Evolutionary conservation across 2,113 vertebrate species (phyloP).

Genomic region (Ochotona princeps): DNA sequence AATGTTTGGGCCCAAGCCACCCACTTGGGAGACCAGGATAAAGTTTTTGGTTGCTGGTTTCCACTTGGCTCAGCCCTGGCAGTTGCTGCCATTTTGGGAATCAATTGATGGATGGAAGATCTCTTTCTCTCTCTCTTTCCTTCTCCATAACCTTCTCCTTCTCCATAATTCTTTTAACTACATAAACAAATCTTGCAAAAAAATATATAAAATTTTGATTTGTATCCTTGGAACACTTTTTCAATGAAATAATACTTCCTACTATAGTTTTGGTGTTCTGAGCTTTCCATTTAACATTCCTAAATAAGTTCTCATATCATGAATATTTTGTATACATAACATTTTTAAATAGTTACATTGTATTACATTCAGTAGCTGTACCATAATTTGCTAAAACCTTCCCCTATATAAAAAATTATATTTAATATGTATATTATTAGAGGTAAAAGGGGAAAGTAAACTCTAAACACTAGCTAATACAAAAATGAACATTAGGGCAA

Average conservation of each 20-base stretch:
- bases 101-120: too few relatives aligned
- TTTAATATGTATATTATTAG: conserved; percentile 10
- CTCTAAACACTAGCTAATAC: conserved; percentile 22
- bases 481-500: neutral
- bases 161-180: too few relatives aligned
- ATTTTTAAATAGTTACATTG: conserved; percentile 20
- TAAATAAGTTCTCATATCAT: conserved; percentile 34
- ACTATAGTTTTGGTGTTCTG: neutral
- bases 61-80: too few relatives aligned
- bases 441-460: conserved; percentile 13
- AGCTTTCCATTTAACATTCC: conserved; percentile 41
- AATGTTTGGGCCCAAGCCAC: too few relatives aligned
- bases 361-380: neutral
- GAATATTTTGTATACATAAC: neutral
- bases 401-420: neutral
- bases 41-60: too few relatives aligned
- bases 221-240: neutral
- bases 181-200: too few relatives aligned
- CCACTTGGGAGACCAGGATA: too few relatives aligned
- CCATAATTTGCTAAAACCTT: conserved; percentile 32
- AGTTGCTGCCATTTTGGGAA: too few relatives aligned
- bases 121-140: too few relatives aligned
- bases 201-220: neutral
- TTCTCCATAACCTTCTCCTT: too few relatives aligned
- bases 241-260: conserved; percentile 17